Base-by-base conservation (phyloP, 2,888 invertebrate genomes). In the Pachymerium ferrugineum region DNA sequence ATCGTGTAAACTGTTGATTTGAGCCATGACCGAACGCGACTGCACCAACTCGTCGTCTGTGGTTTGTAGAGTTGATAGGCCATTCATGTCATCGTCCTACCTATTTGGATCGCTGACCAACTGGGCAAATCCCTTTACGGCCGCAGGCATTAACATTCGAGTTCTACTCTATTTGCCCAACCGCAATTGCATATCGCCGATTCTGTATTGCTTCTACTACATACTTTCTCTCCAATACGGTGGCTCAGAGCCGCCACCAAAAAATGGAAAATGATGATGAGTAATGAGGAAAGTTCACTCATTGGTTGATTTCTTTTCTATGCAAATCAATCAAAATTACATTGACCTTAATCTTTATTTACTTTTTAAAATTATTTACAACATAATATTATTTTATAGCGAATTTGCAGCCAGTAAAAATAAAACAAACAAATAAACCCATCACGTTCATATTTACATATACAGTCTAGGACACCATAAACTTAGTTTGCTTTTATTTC, bases 1-100 rank as follows among this genome's bases (percentile, higher is more conserved):
- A 14, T 76, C 67, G 22, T 70, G 47, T 28, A 75, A 28, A 22
- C 29, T 25, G 19, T 72, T 38, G 72, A 71, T 16, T 12, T 14
- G 22, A 6, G 28, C 10, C 25, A 8, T 8, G 16, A 54, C n/a
- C 10, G 54, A 19, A 19, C 19, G 6, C 62, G 16, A 19, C 62
- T 19, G 68, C 28, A 67, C 16, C 6, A 12, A 62, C 62, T 19
- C 16, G 6, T 8, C 12, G 16, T 35, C 35, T 35, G 62, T 19
- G 8, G n/a, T n/a, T n/a, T n/a, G n/a, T n/a, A n/a, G n/a, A n/a
- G n/a, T n/a, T n/a, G n/a, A 31, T 2, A 4, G 22, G n/a, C 31
- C 14, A 3, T n/a, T 31, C 3, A 12, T 16, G 73, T 62, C 73
- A 73, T 73, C 73, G 73, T n/a, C 73, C 73, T 73, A 5, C 10